These are phyloP conservation scores for Pteropus rufus DNA, from an alignment of 2,797 vertebrate genomes.

Conservation along the genomic window DNA sequence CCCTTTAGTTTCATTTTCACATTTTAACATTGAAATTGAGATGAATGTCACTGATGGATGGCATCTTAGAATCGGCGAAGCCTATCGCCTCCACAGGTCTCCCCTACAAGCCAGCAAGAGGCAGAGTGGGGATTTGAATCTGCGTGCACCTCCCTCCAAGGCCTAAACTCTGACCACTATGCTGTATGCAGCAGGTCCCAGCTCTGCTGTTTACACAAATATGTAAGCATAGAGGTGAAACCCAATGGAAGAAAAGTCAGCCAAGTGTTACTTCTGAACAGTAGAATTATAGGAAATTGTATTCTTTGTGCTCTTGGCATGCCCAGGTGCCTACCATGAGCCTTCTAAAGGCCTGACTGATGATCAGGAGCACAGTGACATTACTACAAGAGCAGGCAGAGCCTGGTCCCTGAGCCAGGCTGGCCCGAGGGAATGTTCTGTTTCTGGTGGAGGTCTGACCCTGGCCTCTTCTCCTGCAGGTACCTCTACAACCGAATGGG, in stretches of 20 bases:
- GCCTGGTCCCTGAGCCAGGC: neutral
- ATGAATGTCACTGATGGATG: neutral
- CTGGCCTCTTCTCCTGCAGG: conserved; percentile 82
- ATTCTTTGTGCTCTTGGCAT: neutral
- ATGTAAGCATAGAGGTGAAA: neutral
- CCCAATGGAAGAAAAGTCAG: neutral
- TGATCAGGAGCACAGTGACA: fast-evolving
- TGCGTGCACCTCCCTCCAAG: neutral
- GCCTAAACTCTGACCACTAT: neutral
- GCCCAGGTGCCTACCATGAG: fast-evolving
- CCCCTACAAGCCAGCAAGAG: neutral
- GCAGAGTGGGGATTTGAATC: neutral
- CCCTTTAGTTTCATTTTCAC: neutral
- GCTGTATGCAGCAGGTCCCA: neutral
- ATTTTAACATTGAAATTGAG: neutral
- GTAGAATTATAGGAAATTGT: neutral
- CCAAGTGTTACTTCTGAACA: neutral
- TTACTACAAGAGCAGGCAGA: fast-evolving
- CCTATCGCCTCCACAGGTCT: neutral
- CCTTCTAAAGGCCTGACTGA: neutral
- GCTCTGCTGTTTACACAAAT: neutral
- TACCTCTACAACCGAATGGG: conserved; percentile 94
- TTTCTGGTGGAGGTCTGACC: neutral
- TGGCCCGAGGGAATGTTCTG: neutral
- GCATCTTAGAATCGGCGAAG: neutral